These are phyloP conservation scores for Nycticorax nycticorax DNA, from an alignment of 2,113 vertebrate species.

Conservation along the genomic window DNA sequence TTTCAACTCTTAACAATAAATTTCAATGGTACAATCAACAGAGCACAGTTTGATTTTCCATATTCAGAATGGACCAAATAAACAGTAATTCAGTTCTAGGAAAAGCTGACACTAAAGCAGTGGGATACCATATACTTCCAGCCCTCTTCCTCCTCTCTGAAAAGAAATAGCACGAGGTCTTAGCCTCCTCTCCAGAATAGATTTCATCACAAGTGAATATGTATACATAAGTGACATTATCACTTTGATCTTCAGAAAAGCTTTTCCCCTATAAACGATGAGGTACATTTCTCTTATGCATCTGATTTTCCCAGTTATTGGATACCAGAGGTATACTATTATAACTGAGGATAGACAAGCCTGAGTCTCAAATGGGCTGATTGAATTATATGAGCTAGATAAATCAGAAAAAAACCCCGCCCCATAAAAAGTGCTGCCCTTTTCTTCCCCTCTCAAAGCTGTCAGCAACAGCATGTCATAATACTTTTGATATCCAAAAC, in stretches of 20 bases:
- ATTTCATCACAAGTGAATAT: not conserved
- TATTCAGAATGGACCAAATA: conserved; percentile 31
- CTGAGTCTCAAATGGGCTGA: not conserved
- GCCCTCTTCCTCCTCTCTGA: not conserved
- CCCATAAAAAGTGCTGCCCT: not conserved
- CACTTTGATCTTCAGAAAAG: not conserved
- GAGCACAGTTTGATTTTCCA: conserved; percentile 18
- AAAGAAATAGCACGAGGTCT: not conserved
- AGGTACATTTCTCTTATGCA: not conserved
- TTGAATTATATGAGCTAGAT: not conserved
- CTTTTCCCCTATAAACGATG: not conserved
- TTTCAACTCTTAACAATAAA: conserved; percentile 39
- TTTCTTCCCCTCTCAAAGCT: not conserved
- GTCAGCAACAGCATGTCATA: not conserved
- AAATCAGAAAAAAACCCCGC: not conserved
- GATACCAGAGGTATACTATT: not conserved
- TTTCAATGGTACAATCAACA: conserved; percentile 27
- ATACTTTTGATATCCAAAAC: conserved; percentile 22
- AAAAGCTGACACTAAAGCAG: conserved; percentile 30
- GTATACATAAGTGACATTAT: not conserved
- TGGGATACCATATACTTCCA: not conserved
- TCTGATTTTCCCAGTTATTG: not conserved
- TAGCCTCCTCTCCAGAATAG: not conserved
- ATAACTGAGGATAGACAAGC: not conserved
- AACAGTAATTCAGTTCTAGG: conserved; percentile 7